Evolutionary conservation across 2,797 vertebrate species (phyloP), one percentile per base, ranked within the genome.

Genomic region (Liparis tanakae): DNA sequence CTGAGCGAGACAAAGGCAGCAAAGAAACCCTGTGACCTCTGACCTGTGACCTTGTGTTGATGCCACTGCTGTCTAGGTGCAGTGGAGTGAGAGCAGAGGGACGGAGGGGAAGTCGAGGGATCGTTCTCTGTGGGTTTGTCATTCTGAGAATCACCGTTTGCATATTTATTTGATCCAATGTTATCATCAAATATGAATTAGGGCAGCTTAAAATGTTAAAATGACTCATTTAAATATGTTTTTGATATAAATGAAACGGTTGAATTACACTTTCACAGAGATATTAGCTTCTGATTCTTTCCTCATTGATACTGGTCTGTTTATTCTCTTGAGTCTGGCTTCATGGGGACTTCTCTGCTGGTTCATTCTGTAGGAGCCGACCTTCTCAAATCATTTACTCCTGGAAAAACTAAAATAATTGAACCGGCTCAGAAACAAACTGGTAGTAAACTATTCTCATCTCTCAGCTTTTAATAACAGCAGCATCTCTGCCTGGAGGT

Each of bases 11-110:
- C 74, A 82, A 85, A 81, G 72, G 74, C 60, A 6, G 54, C 20
- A 73, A 74, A 82, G 76, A 70, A 46, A 15, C 9, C 10, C 33
- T 0, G 34, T 33, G 74, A 79, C 55, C 80, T 83, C 36, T 80
- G 72, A 79, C 67, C 64, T 33, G 6, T 25, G n/a, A 30, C 25
- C 25, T 2, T 4, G 65, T 13, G 41, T 58, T 33, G 61, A 39
- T 43, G 61, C 46, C 6, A 14, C 62, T 48, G 60, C 59, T 57
- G 70, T 73, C 25, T 30, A 30, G 25, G 25, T 72, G 5, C 18
- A 5, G 43, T 22, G 20, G 46, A 78, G 60, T 2, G 33, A 46
- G 44, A 46, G 15, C 15, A 46, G 44, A 17, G 15, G 3, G 44
- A 46, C 44, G 7, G 43, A 44, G 43, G 15, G 43, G 13, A 15